These are phyloP conservation scores for Nothocercus nigrocapillus DNA, from an alignment of 2,113 vertebrate genomes.

Conservation along the genomic window DNA sequence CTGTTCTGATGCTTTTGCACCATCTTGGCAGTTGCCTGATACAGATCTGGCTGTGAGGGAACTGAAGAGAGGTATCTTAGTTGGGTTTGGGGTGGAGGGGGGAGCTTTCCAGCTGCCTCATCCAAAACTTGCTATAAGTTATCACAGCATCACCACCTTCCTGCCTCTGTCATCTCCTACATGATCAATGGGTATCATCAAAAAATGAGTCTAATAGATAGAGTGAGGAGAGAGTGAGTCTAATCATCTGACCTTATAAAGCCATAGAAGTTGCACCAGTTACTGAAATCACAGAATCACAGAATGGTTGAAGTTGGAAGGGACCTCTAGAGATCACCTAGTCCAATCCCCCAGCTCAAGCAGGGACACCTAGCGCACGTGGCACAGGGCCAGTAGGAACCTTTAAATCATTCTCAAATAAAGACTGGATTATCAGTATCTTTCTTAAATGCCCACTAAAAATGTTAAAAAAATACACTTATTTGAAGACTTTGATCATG, in stretches of 20 bases:
- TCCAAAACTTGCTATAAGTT: fast-evolving
- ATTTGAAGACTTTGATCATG: neutral
- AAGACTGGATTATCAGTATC: neutral
- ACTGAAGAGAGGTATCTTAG: neutral
- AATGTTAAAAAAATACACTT: neutral
- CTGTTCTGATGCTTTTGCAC: neutral
- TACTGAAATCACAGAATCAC: neutral
- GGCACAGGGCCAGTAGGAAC: neutral
- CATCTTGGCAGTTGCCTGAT: neutral
- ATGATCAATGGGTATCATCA: neutral
- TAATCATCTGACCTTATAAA: neutral
- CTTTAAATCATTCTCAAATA: neutral
- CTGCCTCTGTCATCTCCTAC: neutral
- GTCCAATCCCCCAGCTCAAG: too few species aligned
- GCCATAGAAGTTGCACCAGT: neutral
- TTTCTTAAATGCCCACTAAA: neutral
- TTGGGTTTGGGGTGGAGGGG: neutral
- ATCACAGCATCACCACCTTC: neutral
- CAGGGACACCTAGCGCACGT: too few species aligned
- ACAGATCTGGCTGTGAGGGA: neutral
- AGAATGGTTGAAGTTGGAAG: too few species aligned
- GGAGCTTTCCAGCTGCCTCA: neutral
- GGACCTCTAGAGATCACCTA: too few species aligned
- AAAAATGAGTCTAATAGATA: neutral
- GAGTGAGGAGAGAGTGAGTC: neutral